phyloP scores from a whole-genome alignment of 2,888 invertebrate species.

The Julus scandinavius region DNA sequence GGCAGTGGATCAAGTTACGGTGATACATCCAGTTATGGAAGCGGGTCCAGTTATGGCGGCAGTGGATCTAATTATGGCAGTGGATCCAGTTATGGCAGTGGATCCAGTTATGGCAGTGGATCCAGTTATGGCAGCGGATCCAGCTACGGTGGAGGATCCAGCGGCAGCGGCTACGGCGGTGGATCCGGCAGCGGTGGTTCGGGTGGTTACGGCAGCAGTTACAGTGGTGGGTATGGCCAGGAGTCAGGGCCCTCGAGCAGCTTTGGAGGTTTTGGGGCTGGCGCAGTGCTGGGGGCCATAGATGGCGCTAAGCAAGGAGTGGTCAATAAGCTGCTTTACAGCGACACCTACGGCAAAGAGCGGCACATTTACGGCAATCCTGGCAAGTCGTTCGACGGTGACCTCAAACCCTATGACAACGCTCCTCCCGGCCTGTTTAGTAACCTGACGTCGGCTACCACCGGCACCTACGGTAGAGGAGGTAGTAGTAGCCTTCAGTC shows the following conservation, averaged over 20 bases:
- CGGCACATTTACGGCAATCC: constrained; percentile 48
- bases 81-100: constrained; percentile 11
- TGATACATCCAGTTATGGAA: too few relatives aligned
- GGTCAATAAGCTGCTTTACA: constrained; percentile 44
- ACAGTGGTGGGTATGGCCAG: constrained; percentile 50
- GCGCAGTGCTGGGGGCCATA: constrained; percentile 45
- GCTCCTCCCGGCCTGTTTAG: constrained; percentile 47
- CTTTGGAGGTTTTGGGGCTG: constrained; percentile 50
- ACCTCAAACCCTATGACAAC: constrained; percentile 32
- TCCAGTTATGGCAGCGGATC: neutral
- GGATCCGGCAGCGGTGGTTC: neutral
- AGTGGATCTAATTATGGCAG: constrained; percentile 21
- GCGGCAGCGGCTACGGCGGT: neutral
- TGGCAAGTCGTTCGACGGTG: constrained; percentile 6
- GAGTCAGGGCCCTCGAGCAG: constrained; percentile 31
- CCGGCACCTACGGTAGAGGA: neutral
- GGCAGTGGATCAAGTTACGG: too few relatives aligned
- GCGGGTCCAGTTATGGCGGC: neutral
- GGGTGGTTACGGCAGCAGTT: constrained; percentile 5
- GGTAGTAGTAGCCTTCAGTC: neutral
- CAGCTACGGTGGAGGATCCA: constrained; percentile 24
- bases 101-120: neutral
- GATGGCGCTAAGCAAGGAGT: constrained; percentile 46
- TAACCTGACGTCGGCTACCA: constrained; percentile 23
- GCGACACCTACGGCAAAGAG: constrained; percentile 35